These are phyloP conservation scores for Drosophila paulistorum DNA, from an alignment of 1,140 invertebrate genomes.

Conservation along the genomic window DNA sequence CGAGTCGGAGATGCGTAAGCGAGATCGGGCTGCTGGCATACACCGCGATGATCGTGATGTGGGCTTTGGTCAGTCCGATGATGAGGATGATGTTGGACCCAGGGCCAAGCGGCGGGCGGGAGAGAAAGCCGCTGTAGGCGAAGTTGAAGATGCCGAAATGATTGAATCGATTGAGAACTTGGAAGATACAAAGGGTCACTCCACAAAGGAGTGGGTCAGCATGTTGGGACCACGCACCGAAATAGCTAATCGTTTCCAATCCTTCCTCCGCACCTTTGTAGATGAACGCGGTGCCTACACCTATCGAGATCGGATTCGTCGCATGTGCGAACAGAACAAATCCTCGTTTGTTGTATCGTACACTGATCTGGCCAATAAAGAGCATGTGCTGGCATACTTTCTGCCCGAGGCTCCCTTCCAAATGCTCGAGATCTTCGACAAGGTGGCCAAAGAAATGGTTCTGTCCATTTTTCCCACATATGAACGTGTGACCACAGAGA, in stretches of 20 bases:
- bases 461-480: conserved; percentile 98
- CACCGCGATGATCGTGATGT: conserved; percentile 91
- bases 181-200: conserved; percentile 96
- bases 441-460: conserved; percentile 97
- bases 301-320: conserved; percentile 95
- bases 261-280: conserved; percentile 95
- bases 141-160: conserved; percentile 91
- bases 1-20: conserved; percentile 92
- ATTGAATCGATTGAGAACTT: conserved; percentile 99
- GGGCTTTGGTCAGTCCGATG: conserved; percentile 86
- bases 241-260: conserved; percentile 98
- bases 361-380: conserved; percentile 93
- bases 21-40: conserved; percentile 94
- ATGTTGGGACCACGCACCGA: conserved; percentile 98
- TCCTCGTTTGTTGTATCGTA: conserved; percentile 97
- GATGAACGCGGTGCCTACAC: conserved; percentile 94
- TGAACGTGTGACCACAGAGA: conserved; percentile 95
- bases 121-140: conserved; percentile 93
- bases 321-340: conserved; percentile 97
- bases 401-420: conserved; percentile 98
- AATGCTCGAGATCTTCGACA: conserved; percentile 97
- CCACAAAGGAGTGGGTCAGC: conserved; percentile 97
- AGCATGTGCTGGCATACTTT: conserved; percentile 97
- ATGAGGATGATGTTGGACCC: conserved; percentile 91
- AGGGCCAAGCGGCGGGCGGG: conserved; percentile 90